Base-by-base conservation (phyloP, 2,113 vertebrate genomes). In the Oncorhynchus kisutch region DNA sequence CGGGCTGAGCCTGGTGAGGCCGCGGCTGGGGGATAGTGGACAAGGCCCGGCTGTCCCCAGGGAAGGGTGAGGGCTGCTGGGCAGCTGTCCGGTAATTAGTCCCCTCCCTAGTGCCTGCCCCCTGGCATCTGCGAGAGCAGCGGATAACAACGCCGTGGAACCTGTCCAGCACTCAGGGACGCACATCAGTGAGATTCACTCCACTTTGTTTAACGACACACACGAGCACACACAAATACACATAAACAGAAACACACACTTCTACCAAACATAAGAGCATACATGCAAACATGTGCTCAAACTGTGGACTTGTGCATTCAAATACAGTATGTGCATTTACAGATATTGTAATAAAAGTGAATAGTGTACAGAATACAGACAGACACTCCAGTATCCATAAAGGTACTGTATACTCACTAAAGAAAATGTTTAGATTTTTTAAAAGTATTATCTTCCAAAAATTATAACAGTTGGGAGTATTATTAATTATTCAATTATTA, bases 81-180 rank as follows among this genome's bases (percentile, higher is more conserved):
- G 91, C 92, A 94, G 91, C 92, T 93, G 93, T 93, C 91, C 88
- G 90, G 87, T 94, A 94, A 93, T 94, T 92, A 94, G 91, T 92
- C 89, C 87, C 85, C 87, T 92, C 91, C 91, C 91, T 86, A 70
- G 79, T 39, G 86, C 77, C 88, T 85, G 90, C 86, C 89, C 89
- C 85, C 84, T 85, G 82, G 91, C 92, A 94, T 91, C 91, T 93
- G 91, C 86, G 78, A 27, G 87, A 82, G 84, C 84, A 75, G 84
- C 72, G 70, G 79, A 86, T 82, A 90, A 89, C 90, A 86, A 87
- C 45, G 54, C 75, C 39, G 76, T 90, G 91, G 92, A 87, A 85
- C 82, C 72, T 76, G 49, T 90, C 91, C 89, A 90, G 82, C 81
- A 79, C 91, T 84, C 84, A 72, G 89, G 84, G 85, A 90, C 71